Percentiles rank a stretch among this genome's conserved stretches.
These are phyloP conservation scores for Dynastes tityus DNA, from an alignment of 2,888 invertebrate species.

Conservation along the genomic window DNA sequence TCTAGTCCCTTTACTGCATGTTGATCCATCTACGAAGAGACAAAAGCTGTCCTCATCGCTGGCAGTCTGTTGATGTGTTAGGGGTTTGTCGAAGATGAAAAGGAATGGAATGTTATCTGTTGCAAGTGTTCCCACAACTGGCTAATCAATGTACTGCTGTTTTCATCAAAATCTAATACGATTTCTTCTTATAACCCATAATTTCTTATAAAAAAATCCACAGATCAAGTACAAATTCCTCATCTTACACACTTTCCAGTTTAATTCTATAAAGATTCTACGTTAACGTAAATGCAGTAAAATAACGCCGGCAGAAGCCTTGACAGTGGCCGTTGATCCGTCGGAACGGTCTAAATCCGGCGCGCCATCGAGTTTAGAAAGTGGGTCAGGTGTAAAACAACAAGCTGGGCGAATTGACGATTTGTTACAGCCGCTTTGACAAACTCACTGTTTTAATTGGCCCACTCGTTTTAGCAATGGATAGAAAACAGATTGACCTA, in stretches of 20 bases:
- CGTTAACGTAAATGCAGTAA: neutral
- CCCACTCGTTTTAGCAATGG: neutral
- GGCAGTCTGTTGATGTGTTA: no score
- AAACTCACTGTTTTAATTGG: constrained; percentile 9
- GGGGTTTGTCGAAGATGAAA: no score
- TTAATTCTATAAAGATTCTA: neutral
- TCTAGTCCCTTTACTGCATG: no score
- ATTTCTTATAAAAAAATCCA: neutral
- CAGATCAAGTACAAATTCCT: neutral
- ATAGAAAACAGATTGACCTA: no score
- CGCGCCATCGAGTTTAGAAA: constrained; percentile 21
- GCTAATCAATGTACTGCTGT: neutral
- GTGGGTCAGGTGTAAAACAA: constrained; percentile 31
- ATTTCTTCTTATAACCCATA: neutral
- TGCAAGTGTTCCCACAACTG: no score
- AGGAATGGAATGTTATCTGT: no score
- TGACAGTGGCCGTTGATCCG: constrained; percentile 35
- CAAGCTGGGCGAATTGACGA: constrained; percentile 21
- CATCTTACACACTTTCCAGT: neutral
- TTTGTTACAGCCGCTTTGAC: constrained; percentile 17
- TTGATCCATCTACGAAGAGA: no score
- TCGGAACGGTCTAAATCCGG: constrained; percentile 28
- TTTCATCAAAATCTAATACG: neutral
- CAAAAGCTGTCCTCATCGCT: no score
- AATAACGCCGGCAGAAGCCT: constrained; percentile 29